A percentile compares a stretch with the other conserved stretches of the same genome.
Conservation (phyloP, 2,888 invertebrate species). For the Hartigia nigra region DNA sequence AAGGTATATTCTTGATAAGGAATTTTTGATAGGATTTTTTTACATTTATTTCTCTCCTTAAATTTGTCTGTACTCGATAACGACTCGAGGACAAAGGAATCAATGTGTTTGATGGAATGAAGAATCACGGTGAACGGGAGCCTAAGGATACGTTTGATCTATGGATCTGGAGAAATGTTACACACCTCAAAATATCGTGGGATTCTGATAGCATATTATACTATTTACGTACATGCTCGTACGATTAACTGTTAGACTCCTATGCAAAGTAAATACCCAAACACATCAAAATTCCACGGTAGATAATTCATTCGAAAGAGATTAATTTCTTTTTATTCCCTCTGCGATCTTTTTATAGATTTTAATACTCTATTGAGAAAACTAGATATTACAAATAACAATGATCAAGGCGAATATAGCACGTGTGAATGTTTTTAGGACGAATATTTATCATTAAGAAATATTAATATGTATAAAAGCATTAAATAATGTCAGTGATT, state of each 20-base stretch:
- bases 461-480: constrained; percentile 19
- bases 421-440: not conserved
- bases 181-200: not conserved
- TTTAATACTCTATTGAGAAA: not conserved
- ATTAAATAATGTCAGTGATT: constrained; percentile 28
- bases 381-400: not conserved
- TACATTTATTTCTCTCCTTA: not conserved
- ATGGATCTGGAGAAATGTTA: not conserved
- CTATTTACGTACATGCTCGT: not conserved
- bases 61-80: not conserved
- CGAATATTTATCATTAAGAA: not conserved
- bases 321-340: not conserved
- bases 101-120: not conserved
- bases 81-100: not conserved
- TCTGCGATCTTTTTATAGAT: not conserved
- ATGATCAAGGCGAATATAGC: not conserved
- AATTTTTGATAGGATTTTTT: not conserved
- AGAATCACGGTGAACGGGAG: not conserved
- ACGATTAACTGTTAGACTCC: not conserved
- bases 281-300: not conserved
- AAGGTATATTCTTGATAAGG: not conserved
- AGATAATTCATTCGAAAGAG: not conserved
- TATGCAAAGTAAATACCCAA: not conserved
- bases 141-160: not conserved
- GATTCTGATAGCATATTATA: not conserved